These are phyloP conservation scores for Panopea generosa DNA, from an alignment of 2,888 invertebrate genomes.

Conservation along the genomic window DNA sequence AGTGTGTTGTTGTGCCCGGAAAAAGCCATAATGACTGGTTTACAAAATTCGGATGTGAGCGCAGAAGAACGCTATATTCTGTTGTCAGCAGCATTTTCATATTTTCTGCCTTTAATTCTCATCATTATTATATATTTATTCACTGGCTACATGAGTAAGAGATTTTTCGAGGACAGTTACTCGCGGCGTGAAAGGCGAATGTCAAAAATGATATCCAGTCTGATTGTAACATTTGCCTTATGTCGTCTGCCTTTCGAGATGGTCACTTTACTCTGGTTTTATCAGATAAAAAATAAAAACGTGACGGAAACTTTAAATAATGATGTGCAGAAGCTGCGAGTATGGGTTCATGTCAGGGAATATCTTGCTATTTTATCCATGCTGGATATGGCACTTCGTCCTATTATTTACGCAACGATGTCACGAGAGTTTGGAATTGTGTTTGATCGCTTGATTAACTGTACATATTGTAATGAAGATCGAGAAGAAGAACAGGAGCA, in stretches of 20 bases:
- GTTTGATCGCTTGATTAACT: slow-evolving; percentile 80
- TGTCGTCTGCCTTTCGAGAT: slow-evolving; percentile 75
- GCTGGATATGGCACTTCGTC: slow-evolving; percentile 74
- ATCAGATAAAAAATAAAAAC: slow-evolving; percentile 59
- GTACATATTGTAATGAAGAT: slow-evolving; percentile 67
- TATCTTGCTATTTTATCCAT: slow-evolving; percentile 69
- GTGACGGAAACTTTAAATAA: slow-evolving; percentile 30
- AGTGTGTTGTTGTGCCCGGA: slow-evolving; percentile 47
- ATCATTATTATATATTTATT: slow-evolving; percentile 71
- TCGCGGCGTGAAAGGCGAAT: slow-evolving; percentile 71
- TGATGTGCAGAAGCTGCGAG: slow-evolving; percentile 47
- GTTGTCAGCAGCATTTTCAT: slow-evolving; percentile 68
- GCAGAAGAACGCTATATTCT: slow-evolving; percentile 56
- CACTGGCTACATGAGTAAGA: slow-evolving; percentile 73
- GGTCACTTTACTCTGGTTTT: slow-evolving; percentile 65
- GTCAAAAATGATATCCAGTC: slow-evolving; percentile 72
- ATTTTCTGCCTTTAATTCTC: slow-evolving; percentile 72
- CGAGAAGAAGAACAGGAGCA: slow-evolving; percentile 40
- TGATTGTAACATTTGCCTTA: slow-evolving; percentile 72
- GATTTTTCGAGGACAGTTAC: slow-evolving; percentile 79
- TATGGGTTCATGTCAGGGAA: slow-evolving; percentile 58
- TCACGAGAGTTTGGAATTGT: slow-evolving; percentile 75
- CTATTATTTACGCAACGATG: slow-evolving; percentile 78
- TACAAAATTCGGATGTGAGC: slow-evolving; percentile 26
- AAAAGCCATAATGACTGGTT: slow-evolving; percentile 6